Evolutionary conservation across 2,888 invertebrate species (phyloP), one percentile per base, ranked within the genome.

Genomic region (Osmoderma eremita): DNA sequence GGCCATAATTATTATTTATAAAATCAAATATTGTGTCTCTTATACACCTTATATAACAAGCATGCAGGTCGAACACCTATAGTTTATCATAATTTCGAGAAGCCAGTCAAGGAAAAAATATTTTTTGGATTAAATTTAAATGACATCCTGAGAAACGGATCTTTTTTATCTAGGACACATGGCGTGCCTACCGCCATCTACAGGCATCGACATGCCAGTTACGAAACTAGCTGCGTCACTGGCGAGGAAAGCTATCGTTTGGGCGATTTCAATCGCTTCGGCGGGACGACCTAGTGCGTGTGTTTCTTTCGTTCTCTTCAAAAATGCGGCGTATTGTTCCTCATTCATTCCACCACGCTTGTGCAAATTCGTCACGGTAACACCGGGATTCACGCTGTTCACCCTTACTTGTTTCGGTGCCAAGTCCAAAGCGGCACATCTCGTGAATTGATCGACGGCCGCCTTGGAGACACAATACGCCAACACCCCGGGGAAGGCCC

Each of bases 391-490:
- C 0, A 97, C 95, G 72, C 91, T 88, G 81, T 97, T 97, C 0
- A 95, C 95, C 68, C 97, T 84, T 0, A 97, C 94, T 69, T 91
- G 89, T 81, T 93, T 92, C 0, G 87, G 77, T 15, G 93, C 94
- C 62, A 95, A 80, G 77, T 95, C 98, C 67, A 99, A 83, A 2
- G 98, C 97, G 1, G 91, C 88, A 81, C 97, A 97, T 75, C 93
- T 87, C 0, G 98, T 98, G 72, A 99, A 90, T 80, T 98, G 98
- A 82, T 99, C 98, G 0, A 98, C 86, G 0, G 97, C 93, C 39
- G 95, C 88, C 83, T 99, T 98, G 0, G 96, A 95, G 81, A 98
- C 90, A 74, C 91, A 91, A 81, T 99, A 99, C 0, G 96, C 92
- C 49, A 97, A 82, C 0, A 97, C 92, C 5, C 92, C 92, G 1